Evolutionary conservation across 2,797 vertebrate genomes (phyloP).

Genomic region (Phalanger gymnotis): DNA sequence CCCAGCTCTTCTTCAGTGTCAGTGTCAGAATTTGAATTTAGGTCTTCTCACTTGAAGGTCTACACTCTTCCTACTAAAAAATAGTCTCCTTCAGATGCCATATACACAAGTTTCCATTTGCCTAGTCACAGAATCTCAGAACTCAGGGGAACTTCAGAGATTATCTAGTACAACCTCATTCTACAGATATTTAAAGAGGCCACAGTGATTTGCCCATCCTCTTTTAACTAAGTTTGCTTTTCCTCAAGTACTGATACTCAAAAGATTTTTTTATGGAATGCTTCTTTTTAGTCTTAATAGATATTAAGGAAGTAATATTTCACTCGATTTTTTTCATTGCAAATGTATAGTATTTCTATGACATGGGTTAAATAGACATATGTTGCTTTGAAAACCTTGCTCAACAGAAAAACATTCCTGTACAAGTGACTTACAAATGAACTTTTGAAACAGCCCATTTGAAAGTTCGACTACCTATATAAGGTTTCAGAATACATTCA

Average conservation of each 20-base stretch:
- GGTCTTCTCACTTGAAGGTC: not conserved
- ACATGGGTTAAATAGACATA: not conserved
- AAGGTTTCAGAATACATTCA: not conserved
- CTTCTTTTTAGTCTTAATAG: not conserved
- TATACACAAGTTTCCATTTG: not conserved
- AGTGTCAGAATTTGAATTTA: not conserved
- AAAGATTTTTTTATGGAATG: not conserved
- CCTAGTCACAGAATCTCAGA: not conserved
- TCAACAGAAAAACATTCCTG: not conserved
- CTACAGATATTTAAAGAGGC: not conserved
- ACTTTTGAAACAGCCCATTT: not conserved
- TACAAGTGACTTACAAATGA: not conserved
- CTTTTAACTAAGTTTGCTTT: not conserved
- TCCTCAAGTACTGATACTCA: not conserved
- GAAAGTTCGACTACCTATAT: constrained; percentile 5
- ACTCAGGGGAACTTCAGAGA: not conserved
- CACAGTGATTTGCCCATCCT: not conserved
- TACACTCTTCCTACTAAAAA: not conserved
- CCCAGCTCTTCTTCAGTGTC: not conserved
- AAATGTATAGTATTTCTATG: not conserved
- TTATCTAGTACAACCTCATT: not conserved
- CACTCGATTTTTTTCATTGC: constrained; percentile 2
- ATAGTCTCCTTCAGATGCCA: not conserved
- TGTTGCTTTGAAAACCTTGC: not conserved
- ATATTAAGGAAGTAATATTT: not conserved